Conservation (phyloP, 2,113 vertebrate species). For the Tautogolabrus adspersus region DNA sequence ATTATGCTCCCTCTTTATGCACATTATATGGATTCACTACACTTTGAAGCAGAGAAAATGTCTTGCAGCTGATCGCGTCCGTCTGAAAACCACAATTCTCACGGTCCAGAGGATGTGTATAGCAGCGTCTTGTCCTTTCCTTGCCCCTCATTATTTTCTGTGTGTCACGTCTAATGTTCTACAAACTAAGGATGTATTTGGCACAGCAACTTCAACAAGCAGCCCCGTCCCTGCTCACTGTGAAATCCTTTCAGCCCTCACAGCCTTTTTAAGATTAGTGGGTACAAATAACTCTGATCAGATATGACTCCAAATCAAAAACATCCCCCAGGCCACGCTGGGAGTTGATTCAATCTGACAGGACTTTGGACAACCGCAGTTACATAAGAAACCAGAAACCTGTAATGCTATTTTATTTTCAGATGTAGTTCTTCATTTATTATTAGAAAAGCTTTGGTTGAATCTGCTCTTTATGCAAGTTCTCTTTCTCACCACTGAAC, state of each 20-base stretch:
- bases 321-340: neutral
- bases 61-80: slow-evolving; percentile 19
- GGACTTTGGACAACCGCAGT: neutral
- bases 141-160: slow-evolving; percentile 27
- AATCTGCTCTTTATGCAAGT: neutral
- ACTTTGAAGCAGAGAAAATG: slow-evolving; percentile 43
- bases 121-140: neutral
- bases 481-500: neutral
- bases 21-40: slow-evolving; percentile 27
- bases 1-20: neutral
- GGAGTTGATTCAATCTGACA: slow-evolving; percentile 23
- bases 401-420: neutral
- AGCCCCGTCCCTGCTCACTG: neutral
- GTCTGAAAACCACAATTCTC: slow-evolving; percentile 25
- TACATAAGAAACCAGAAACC: neutral
- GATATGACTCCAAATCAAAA: slow-evolving; percentile 37
- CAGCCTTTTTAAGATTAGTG: slow-evolving; percentile 16
- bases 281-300: slow-evolving; percentile 24
- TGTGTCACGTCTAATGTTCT: slow-evolving; percentile 47
- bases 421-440: neutral
- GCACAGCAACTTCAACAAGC: slow-evolving; percentile 14
- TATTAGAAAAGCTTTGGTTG: neutral
- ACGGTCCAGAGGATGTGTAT: slow-evolving; percentile 19
- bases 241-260: slow-evolving; percentile 27
- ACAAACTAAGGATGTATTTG: slow-evolving; percentile 36